Conservation (phyloP, 2,888 invertebrate genomes). For the Dendrolimus pini region DNA sequence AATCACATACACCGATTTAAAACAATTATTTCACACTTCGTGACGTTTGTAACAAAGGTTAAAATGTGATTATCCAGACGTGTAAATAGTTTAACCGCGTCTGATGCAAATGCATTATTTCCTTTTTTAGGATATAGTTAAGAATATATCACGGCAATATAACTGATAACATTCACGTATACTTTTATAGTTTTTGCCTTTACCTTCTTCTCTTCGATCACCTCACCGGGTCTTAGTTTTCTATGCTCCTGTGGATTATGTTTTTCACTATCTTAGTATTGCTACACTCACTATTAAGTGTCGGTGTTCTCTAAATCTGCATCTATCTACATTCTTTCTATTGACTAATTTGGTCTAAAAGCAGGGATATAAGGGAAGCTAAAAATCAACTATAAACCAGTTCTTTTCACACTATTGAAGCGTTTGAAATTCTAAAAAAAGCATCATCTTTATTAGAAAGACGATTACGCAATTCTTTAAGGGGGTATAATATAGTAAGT, state of each 20-base stretch:
- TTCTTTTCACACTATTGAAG: conserved; percentile 45
- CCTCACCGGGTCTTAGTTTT: conserved; percentile 96
- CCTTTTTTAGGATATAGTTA: conserved; percentile 60
- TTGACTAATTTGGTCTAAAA: conserved; percentile 32
- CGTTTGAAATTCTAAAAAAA: conserved; percentile 38
- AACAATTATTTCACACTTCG: conserved; percentile 3
- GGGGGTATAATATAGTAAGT: conserved; percentile 35
- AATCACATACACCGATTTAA: conserved; percentile 38
- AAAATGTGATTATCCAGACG: conserved; percentile 55
- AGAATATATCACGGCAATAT: conserved; percentile 66
- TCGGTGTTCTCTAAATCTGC: conserved; percentile 40
- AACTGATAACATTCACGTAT: conserved; percentile 69
- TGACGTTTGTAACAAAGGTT: conserved; percentile 8
- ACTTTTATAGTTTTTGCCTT: conserved; percentile 63
- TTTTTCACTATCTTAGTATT: conserved; percentile 69
- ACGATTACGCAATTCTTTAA: conserved; percentile 48
- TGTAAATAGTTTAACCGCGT: conserved; percentile 47
- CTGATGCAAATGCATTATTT: conserved; percentile 65
- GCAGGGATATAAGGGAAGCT: conserved; percentile 63
- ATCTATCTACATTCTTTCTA: conserved; percentile 35
- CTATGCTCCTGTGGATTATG: conserved; percentile 85
- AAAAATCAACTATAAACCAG: conserved; percentile 45
- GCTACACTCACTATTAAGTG: conserved; percentile 41
- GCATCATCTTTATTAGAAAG: conserved; percentile 49
- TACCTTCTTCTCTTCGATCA: conserved; percentile 96